Evolutionary conservation across 37 sponge, comb jelly and placozoan genomes (phyloP), one percentile per base, ranked within the genome.

Genomic region (Amphimedon queenslandica): DNA sequence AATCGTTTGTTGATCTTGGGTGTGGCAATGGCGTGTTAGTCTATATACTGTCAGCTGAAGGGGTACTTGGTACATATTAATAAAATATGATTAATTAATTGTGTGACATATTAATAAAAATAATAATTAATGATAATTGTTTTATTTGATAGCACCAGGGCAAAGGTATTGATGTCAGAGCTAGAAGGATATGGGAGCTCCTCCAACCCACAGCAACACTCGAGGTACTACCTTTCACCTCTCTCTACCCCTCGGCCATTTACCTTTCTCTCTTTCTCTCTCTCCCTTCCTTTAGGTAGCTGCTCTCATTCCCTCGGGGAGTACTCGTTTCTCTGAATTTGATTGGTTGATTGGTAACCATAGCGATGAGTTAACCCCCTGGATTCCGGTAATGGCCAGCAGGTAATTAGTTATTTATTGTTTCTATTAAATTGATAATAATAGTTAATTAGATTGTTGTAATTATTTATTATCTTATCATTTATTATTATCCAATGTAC

Each of bases 261-360:
- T 66, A n/a, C 34, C 20, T 3, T 31, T 39, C 25, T 57, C 36
- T 30, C 32, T 13, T 47, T 18, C 61, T 10, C 25, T 75, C n/a
- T n/a, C n/a, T 47, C 13, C 24, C 16, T 25, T 39, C 43, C 3
- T 75, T 0, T 42, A 95, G 92, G 92, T 87, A 47, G 55, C 68
- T 6, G 41, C 90, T 37, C 53, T 96, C 25, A 77, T 72, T 18
- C 96, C 96, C 23, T 92, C 96, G 29, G 69, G 75, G 29, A 74
- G 40, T 6, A 78, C 74, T 8, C 63, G 77, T 35, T 93, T 90
- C 78, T 76, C 90, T 8, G 89, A 82, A 37, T 70, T 13, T 67
- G 96, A 95, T 74, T 99, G 99, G 99, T 36, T 99, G 43, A 80
- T 99, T 47, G 99, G 99, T 1, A 99, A 99, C 78, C 99, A 99